phyloP scores from a whole-genome alignment of 1,140 invertebrate species.

The Pachypsylla venusta region DNA sequence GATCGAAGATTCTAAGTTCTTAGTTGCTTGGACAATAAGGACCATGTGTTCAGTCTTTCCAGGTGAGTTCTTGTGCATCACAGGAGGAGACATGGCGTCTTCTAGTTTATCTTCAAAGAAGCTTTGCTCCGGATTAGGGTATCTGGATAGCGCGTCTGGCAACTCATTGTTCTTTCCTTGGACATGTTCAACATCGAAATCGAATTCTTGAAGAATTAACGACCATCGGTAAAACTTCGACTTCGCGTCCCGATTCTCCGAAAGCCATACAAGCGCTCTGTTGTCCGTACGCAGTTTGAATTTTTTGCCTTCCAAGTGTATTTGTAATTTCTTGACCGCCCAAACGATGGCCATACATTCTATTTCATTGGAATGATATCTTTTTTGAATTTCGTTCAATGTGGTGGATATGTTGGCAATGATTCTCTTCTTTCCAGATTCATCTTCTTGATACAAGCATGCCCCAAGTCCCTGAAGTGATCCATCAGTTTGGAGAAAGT shows the following conservation, averaged over 20 bases:
- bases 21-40: too few relatives aligned
- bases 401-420: not conserved
- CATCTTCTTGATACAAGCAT: not conserved
- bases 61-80: too few relatives aligned
- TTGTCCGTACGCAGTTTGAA: conserved; percentile 32
- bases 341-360: conserved; percentile 32
- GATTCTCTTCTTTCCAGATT: not conserved
- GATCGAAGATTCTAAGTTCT: too few relatives aligned
- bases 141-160: conserved; percentile 23
- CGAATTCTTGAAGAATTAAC: conserved; percentile 26
- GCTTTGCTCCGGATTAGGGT: too few relatives aligned
- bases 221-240: conserved; percentile 28
- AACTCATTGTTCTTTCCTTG: conserved; percentile 18
- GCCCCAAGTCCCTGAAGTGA: not conserved
- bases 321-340: conserved; percentile 29
- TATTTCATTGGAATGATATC: conserved; percentile 24
- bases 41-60: too few relatives aligned
- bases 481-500: not conserved
- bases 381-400: not conserved
- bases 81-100: too few relatives aligned
- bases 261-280: conserved; percentile 33
- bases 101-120: too few relatives aligned
- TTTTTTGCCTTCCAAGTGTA: conserved; percentile 24
- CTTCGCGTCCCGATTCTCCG: conserved; percentile 28
- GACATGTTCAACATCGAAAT: conserved; percentile 20